Conservation (phyloP, 2,888 invertebrate genomes). For the Dynastes hyllus region DNA sequence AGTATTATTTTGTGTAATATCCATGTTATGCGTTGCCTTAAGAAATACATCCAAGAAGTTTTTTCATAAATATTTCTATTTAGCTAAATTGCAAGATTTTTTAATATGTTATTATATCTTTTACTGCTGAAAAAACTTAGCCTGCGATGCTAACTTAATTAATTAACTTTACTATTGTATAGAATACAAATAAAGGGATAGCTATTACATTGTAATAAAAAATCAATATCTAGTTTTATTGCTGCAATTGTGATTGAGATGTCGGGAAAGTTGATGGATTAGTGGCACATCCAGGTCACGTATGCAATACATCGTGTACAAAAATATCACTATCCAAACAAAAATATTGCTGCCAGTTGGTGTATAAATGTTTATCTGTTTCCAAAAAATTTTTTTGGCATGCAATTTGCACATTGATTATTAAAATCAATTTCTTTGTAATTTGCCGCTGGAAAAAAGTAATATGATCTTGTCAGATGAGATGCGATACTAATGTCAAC, state of each 20-base stretch:
- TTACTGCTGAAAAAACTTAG: too few relatives aligned
- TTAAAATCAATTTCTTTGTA: constrained; percentile 83
- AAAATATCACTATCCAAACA: constrained; percentile 98
- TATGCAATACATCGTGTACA: constrained; percentile 94
- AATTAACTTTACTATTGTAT: constrained; percentile 15
- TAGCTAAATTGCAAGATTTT: too few relatives aligned
- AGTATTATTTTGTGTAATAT: too few relatives aligned
- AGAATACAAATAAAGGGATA: constrained; percentile 21
- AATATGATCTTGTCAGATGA: constrained; percentile 97
- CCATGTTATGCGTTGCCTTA: too few relatives aligned
- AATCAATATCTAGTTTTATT: constrained; percentile 7
- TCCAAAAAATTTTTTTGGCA: constrained; percentile 82
- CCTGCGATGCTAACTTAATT: neutral
- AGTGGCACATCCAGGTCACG: constrained; percentile 97
- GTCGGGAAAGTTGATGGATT: constrained; percentile 73
- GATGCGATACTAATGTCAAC: constrained; percentile 98
- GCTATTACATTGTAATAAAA: constrained; percentile 30
- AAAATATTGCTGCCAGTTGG: constrained; percentile 84
- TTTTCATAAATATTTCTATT: too few relatives aligned
- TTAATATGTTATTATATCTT: too few relatives aligned
- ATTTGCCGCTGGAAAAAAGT: constrained; percentile 93
- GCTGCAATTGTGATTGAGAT: constrained; percentile 14
- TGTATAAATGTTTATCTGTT: constrained; percentile 85
- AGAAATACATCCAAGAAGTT: too few relatives aligned
- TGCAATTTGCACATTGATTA: constrained; percentile 76